Base-by-base conservation (phyloP, 2,113 vertebrate species). In the Cyprinodon variegatus region DNA sequence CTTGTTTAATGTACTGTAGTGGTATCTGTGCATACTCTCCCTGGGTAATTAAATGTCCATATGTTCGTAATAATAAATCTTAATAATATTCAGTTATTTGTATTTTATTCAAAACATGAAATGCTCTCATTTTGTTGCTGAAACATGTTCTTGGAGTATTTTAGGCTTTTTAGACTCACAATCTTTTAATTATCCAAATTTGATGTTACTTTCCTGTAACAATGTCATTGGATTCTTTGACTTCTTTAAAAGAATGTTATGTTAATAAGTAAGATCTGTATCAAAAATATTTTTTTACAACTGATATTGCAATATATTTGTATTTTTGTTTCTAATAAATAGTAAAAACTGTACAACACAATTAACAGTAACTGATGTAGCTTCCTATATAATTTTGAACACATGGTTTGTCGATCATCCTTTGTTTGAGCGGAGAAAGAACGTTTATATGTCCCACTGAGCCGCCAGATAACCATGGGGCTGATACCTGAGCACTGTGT, bases 401-500 rank as follows among this genome's bases (percentile, higher is more conserved):
- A 65, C 39, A 50, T 9, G 38, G 29, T 43, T 83, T 80, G 65
- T 72, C 62, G 72, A 68, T 70, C 43, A 8, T 79, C 69, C 76
- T 89, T 89, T 86, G 81, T 83, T 66, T 61, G 74, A 83, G 74
- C 64, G 71, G 61, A 85, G 72, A 79, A 79, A 76, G 60, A 81
- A 63, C 37, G 3, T 37, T 93, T 88, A 82, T 87, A 87, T 86
- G 78, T 88, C 65, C 84, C 68, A 59, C 81, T 75, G 82, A 78
- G 73, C 77, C 73, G 79, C 81, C 71, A 43, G 77, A 82, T 84
- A 88, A 89, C 85, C 69, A 69, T 45, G 59, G 83, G 75, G 17
- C 72, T 64, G 73, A 76, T 77, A 85, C 74, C 87, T 82, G 74
- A 90, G 83, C 87, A 79, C 78, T 80, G 80, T 79, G 86, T 86